A percentile compares a stretch with the other conserved stretches of the same genome.
Conservation (phyloP, 2,113 vertebrate genomes). For the Plecotus auritus region DNA sequence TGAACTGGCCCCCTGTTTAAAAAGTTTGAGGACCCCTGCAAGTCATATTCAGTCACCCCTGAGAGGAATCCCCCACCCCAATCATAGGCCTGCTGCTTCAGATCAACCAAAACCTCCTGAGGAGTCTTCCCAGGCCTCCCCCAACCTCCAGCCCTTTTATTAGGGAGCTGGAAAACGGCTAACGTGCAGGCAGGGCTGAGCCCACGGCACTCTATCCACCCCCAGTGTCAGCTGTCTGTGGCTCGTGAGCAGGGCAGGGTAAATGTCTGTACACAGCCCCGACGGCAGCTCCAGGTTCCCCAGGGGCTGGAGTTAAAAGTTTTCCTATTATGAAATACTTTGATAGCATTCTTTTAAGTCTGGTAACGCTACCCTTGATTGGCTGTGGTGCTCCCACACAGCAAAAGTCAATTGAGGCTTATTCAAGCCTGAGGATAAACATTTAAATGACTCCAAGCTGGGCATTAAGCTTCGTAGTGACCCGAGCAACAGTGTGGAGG, state of each 20-base stretch:
- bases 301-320: conserved; percentile 33
- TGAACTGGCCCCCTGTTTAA: no score
- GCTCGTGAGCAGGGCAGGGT: neutral
- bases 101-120: conserved; percentile 2
- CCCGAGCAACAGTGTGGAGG: conserved; percentile 44
- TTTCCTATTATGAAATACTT: conserved; percentile 38
- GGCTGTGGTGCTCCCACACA: conserved; percentile 25
- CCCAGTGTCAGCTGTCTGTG: neutral
- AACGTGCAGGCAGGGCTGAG: neutral
- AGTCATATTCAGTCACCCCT: neutral
- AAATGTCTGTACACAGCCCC: neutral
- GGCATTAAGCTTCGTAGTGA: conserved; percentile 26
- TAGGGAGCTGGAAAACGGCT: conserved; percentile 18
- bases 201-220: neutral
- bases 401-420: conserved; percentile 23
- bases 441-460: conserved; percentile 53
- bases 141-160: neutral
- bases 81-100: neutral
- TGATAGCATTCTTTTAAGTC: conserved; percentile 35
- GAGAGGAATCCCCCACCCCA: neutral
- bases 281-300: conserved; percentile 44
- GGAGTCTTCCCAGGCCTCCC: conserved; percentile 4
- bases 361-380: conserved; percentile 36
- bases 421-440: conserved; percentile 33
- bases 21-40: no score